Conservation (phyloP, 2,113 vertebrate genomes). For the Rattus rattus region DNA sequence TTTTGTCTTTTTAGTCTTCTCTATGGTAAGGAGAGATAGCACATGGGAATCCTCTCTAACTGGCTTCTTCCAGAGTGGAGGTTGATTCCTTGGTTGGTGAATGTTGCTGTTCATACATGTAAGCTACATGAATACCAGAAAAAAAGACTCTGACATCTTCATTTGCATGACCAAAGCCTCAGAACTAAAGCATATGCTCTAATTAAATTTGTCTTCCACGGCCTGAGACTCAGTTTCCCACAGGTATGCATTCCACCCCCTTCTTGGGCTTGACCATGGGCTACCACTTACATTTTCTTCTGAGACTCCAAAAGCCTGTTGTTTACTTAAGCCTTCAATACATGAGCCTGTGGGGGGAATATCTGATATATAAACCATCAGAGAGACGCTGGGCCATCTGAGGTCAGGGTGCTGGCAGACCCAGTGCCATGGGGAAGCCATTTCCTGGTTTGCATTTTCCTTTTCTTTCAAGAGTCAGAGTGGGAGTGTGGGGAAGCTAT, state of each 20-base stretch:
- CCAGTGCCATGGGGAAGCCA: neutral
- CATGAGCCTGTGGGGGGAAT: too few species aligned
- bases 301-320: neutral
- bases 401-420: neutral
- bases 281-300: neutral
- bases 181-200: neutral
- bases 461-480: neutral
- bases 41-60: neutral
- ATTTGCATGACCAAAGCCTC: neutral
- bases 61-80: neutral
- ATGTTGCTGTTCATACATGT: neutral
- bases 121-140: neutral
- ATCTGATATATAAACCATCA: neutral
- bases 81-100: neutral
- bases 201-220: neutral
- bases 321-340: neutral
- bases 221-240: neutral
- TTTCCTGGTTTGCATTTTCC: neutral
- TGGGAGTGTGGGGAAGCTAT: neutral
- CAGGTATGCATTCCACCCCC: too few species aligned
- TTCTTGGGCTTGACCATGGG: neutral
- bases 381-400: neutral
- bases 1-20: neutral
- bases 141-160: neutral
- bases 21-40: neutral